Base-by-base conservation (phyloP, 92 coral and sea anemone genomes). In the Nematostella vectensis region DNA sequence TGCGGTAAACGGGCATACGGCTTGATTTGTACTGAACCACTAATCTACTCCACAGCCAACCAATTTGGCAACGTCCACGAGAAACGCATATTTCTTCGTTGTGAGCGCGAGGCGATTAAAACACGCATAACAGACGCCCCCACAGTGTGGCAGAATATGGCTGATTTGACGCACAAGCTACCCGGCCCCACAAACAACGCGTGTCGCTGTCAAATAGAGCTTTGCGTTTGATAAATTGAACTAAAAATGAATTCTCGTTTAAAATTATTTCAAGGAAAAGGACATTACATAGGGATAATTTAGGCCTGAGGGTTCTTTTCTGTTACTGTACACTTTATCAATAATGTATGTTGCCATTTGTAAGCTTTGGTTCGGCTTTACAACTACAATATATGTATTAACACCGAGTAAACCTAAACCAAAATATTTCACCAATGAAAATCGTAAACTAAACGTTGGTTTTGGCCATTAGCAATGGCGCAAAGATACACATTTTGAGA, bases 21-120 rank as follows among this genome's bases (percentile, higher is more conserved):
- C 4, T 45, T 45, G 51, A 45, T 45, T 45, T 45, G 51, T 22
- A 4, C 23, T 8, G 11, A 11, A 45, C 51, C 51, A 45, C 51
- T 45, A 45, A 22, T 4, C 51, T 45, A 10, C 51, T 19, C 12
- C 17, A 45, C 4, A 4, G 11, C 4, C 21, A 22, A 45, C 51
- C 23, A 45, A 45, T 17, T 45, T 45, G 51, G 11, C 18, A 45
- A 22, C 12, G 11, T 19, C 3, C 19, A 30, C 38, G 15, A 11
- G 8, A 42, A 49, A 15, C 36, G 25, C 3, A 22, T 8, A 11
- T 22, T 51, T 22, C 18, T 3, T 24, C 57, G 30, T 51, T 31
- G 51, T 10, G 17, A 45, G 51, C 18, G n/a, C n/a, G n/a, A n/a
- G 18, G 18, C 51, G 21, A 45, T 45, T 17, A 45, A 33, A 45